Evolutionary conservation across 1,140 invertebrate species (phyloP).

Genomic region (Drosophila nasuta): DNA sequence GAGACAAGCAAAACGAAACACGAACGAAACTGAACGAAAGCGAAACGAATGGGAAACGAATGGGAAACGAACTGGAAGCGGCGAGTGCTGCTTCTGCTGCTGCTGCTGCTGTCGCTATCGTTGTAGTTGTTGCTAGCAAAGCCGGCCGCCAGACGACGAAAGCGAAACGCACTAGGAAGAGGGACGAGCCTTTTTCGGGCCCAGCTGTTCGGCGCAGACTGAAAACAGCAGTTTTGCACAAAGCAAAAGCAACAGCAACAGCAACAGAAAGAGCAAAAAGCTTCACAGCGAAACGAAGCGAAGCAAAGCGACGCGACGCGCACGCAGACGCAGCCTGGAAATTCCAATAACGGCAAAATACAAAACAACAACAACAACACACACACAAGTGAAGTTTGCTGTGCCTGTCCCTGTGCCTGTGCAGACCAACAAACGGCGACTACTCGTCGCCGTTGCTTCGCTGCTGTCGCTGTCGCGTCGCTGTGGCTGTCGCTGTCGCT

Average conservation of each 20-base stretch:
- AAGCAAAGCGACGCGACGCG: neutral
- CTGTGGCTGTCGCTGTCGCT: neutral
- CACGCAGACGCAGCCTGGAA: slow-evolving; percentile 54
- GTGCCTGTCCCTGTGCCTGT: slow-evolving; percentile 11
- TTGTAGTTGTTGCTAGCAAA: neutral
- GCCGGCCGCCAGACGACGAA: slow-evolving; percentile 14
- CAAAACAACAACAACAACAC: slow-evolving; percentile 6
- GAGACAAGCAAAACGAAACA: slow-evolving; percentile 33
- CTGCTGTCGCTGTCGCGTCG: slow-evolving; percentile 22
- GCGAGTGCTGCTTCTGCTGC: slow-evolving; percentile 24
- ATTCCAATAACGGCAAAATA: slow-evolving; percentile 49
- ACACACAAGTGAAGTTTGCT: slow-evolving; percentile 55
- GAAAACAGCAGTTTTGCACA: slow-evolving; percentile 28
- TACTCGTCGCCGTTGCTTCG: slow-evolving; percentile 46
- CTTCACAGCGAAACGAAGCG: slow-evolving; percentile 7
- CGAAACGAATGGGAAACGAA: slow-evolving; percentile 41
- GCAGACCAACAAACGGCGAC: slow-evolving; percentile 45
- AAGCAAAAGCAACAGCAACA: no score
- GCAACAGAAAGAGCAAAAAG: slow-evolving; percentile 37
- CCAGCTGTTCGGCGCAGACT: slow-evolving; percentile 51
- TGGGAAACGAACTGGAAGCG: slow-evolving; percentile 40
- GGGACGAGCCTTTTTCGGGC: slow-evolving; percentile 45
- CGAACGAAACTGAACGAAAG: slow-evolving; percentile 32
- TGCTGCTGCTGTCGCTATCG: no score
- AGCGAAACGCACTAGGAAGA: slow-evolving; percentile 27